Base-by-base conservation (phyloP, 2,113 vertebrate species). In the Hippopotamus amphibius region DNA sequence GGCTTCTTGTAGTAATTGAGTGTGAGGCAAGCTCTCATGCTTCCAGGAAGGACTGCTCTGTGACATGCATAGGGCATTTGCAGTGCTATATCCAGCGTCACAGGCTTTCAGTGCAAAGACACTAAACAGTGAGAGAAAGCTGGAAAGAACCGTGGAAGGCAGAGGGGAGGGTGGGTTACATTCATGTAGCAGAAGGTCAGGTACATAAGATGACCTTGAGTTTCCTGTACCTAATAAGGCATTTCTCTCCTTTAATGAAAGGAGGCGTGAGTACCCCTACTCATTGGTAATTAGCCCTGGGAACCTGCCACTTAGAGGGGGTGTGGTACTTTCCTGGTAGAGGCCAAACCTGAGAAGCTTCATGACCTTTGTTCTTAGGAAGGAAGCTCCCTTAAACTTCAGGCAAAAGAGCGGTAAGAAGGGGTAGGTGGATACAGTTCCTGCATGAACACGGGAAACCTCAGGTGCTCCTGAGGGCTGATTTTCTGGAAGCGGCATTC, bases 191-290 rank as follows among this genome's bases (percentile, higher is more conserved):
- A 68, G 50, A 69, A 96, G 82, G 84, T 95, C 90, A 97, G 86
- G 79, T 80, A 93, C 79, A 7, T 55, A 74, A 76, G 46, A 57
- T 85, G 86, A 85, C 83, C 55, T 3, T 92, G 66, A 74, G 57
- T 95, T 79, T 92, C 83, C 91, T 88, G 22, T 24, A 48, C 53
- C 30, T 74, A 63, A 65, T 24, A 92, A 71, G 69, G 14, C 55
- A 86, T 90, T 92, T 96, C 96, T 90, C 61, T 85, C 16, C 66
- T 94, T 83, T 77, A 83, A 92, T 72, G 48, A 81, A 96, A 66
- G 82, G 15, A 69, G 30, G 11, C n/a, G 6, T 50, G 76, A 94
- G 37, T 63, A 65, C 17, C 50, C 26, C 43, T 91, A 30, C 59
- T 74, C 66, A 16, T 59, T n/a, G 79, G 76, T 85, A 59, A 92